phyloP scores from a whole-genome alignment of 2,888 invertebrate genomes.

The Falcaria lacertinaria region DNA sequence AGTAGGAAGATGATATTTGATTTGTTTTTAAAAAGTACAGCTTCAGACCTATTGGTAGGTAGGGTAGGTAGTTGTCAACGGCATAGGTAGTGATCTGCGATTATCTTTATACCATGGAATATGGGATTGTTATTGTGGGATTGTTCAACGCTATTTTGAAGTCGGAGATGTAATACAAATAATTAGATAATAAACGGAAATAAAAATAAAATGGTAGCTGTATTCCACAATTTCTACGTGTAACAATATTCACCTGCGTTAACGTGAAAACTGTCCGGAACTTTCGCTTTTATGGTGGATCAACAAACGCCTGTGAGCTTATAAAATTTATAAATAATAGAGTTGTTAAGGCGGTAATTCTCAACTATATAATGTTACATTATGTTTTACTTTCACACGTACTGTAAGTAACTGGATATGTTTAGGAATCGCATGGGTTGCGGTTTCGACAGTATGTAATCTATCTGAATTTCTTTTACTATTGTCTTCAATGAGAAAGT shows the following conservation, averaged over 20 bases:
- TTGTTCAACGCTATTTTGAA: no score
- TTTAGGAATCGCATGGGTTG: slow-evolving; percentile 30
- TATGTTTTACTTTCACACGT: slow-evolving; percentile 25
- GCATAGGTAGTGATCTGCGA: no score
- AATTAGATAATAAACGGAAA: no score
- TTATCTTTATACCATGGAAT: no score
- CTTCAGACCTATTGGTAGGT: no score
- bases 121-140: no score
- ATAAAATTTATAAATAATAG: slow-evolving; percentile 16
- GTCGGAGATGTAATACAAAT: no score
- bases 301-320: slow-evolving; percentile 30
- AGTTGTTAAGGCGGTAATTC: background rate
- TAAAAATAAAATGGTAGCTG: no score
- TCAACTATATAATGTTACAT: slow-evolving; percentile 17
- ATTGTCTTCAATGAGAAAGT: background rate
- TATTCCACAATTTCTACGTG: no score
- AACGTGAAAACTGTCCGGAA: slow-evolving; percentile 22
- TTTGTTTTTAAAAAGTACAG: no score
- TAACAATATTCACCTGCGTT: slow-evolving; percentile 3
- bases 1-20: no score
- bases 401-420: slow-evolving; percentile 24
- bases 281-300: slow-evolving; percentile 39
- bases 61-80: no score
- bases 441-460: slow-evolving; percentile 15
- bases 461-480: background rate